Conservation (phyloP, 30 jellyfish, hydroid and myxozoan genomes). For the Phacellophora camtschatica region DNA sequence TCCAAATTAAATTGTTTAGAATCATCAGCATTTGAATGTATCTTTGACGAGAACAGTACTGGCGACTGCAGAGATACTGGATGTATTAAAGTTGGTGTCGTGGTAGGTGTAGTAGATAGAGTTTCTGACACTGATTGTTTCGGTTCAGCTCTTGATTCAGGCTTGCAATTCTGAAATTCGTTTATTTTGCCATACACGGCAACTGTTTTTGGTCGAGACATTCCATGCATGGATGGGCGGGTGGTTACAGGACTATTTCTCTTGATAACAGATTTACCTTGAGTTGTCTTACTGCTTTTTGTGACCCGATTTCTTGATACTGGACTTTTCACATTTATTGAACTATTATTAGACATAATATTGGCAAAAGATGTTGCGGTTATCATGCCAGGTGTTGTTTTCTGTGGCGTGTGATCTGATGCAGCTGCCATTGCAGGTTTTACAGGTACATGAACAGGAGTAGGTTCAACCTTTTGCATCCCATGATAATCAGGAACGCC, state of each 20-base stretch:
- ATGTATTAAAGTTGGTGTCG: not conserved
- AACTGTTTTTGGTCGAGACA: not conserved
- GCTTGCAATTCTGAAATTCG: no score
- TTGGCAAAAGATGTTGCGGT: not conserved
- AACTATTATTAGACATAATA: not conserved
- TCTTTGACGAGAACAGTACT: not conserved
- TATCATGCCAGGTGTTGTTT: not conserved
- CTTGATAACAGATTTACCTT: constrained; percentile 31
- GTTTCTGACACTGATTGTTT: not conserved
- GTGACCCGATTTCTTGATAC: not conserved
- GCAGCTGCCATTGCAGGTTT: not conserved
- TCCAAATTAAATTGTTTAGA: not conserved
- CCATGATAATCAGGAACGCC: not conserved
- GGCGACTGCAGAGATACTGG: not conserved
- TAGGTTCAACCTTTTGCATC: not conserved
- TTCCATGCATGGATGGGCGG: not conserved
- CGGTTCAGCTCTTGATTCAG: not conserved
- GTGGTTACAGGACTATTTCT: constrained; percentile 10
- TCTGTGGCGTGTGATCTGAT: not conserved
- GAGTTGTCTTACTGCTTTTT: not conserved
- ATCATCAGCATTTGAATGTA: not conserved
- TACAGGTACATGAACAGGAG: not conserved
- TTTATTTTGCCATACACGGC: not conserved
- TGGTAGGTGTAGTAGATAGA: not conserved
- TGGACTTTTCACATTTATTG: not conserved